These are phyloP conservation scores for Drosophila insularis DNA, from an alignment of 1,140 invertebrate species.

Conservation along the genomic window DNA sequence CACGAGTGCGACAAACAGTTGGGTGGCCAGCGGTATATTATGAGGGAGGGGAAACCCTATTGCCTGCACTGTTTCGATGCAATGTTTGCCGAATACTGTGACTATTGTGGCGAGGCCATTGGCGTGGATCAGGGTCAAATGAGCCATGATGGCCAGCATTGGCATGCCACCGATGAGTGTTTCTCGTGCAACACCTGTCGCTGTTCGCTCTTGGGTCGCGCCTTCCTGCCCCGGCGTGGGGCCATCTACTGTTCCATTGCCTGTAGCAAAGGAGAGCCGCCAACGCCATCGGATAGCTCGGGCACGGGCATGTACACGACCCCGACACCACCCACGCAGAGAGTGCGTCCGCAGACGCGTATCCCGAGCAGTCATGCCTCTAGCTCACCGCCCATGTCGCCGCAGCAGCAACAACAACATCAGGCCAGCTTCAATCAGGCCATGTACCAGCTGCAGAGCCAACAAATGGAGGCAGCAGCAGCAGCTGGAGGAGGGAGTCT, in stretches of 20 bases:
- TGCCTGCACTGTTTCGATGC: conserved; percentile 97
- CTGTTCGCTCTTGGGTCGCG: conserved; percentile 94
- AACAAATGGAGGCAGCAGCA: conserved; percentile 66
- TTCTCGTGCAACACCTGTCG: conserved; percentile 97
- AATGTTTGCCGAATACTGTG: conserved; percentile 98
- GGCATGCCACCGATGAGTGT: conserved; percentile 98
- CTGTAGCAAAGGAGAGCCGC: conserved; percentile 94
- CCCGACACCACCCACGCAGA: conserved; percentile 83
- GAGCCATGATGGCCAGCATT: conserved; percentile 98
- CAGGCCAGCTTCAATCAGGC: conserved; percentile 79
- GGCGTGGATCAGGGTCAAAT: conserved; percentile 98
- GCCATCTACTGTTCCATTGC: conserved; percentile 97
- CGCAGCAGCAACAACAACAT: conserved; percentile 78
- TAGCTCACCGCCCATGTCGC: conserved; percentile 80
- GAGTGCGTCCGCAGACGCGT: conserved; percentile 81
- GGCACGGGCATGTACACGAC: conserved; percentile 84
- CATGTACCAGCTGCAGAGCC: conserved; percentile 80
- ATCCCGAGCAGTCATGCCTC: conserved; percentile 78
- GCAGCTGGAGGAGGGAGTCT: conserved; percentile 27
- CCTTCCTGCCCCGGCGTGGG: conserved; percentile 95
- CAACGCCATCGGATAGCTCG: conserved; percentile 90
- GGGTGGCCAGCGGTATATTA: conserved; percentile 98
- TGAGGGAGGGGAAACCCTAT: conserved; percentile 96
- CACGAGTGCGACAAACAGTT: conserved; percentile 96
- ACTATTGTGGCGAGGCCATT: conserved; percentile 97